Percentiles rank a stretch among this genome's conserved stretches.
Conservation (phyloP, 2,797 vertebrate genomes). For the Clamator glandarius region DNA sequence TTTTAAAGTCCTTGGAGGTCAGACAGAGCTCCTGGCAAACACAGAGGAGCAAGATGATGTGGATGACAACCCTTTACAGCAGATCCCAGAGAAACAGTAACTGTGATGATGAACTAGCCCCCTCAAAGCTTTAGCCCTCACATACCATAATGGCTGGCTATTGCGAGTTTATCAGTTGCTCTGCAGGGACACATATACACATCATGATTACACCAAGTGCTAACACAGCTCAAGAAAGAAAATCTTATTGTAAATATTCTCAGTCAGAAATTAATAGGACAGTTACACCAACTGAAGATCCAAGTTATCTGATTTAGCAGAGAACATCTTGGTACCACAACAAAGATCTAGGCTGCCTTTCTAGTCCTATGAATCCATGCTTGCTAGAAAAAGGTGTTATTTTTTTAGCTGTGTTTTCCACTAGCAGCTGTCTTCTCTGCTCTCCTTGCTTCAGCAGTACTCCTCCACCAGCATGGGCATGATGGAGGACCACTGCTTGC, state of each 20-base stretch:
- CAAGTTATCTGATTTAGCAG: background rate
- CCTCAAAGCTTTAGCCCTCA: background rate
- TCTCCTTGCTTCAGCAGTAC: background rate
- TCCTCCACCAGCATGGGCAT: background rate
- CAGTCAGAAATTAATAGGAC: background rate
- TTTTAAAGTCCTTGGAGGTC: constrained; percentile 53
- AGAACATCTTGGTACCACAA: background rate
- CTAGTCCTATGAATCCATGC: background rate
- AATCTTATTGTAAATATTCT: background rate
- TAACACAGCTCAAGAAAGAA: background rate
- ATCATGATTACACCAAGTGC: background rate
- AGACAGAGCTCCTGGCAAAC: constrained; percentile 47
- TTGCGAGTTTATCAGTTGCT: background rate
- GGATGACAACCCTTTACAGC: constrained; percentile 19
- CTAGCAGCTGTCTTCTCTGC: background rate
- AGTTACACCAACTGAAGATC: background rate
- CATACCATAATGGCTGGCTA: background rate
- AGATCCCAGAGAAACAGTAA: constrained; percentile 16
- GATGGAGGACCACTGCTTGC: background rate
- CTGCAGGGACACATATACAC: background rate
- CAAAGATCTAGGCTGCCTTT: background rate
- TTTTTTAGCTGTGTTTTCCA: background rate
- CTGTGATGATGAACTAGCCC: background rate
- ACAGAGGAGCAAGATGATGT: constrained; percentile 34
- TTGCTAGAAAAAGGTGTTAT: background rate